Evolutionary conservation across 2,113 vertebrate species (phyloP), one percentile per base, ranked within the genome.

Genomic region (Pagrus major): DNA sequence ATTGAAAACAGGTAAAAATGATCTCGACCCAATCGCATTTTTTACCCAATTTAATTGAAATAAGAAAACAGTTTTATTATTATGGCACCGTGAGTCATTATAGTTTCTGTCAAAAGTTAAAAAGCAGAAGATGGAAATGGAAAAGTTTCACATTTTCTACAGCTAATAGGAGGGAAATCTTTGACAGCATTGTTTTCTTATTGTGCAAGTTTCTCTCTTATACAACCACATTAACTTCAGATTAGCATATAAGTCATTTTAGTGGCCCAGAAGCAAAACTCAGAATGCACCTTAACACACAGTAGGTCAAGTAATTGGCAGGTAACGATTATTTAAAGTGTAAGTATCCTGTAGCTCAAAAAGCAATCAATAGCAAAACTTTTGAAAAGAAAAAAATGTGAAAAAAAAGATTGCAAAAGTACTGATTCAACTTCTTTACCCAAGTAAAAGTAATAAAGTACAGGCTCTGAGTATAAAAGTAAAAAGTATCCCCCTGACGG

Each of bases 1-100:
- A 86, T 21, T 69, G 46, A 81, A 65, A 76, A 58, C 9, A 29
- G 33, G 6, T 51, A 0, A 75, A n/a, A 23, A 64, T 41, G 9
- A 51, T 73, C 6, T 35, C 1, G 7, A 76, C 29, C 58, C 15
- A 42, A 58, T 33, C 51, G n/a, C 25, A 14, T 20, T 25, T 33
- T 3, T n/a, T 9, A 27, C 9, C 3, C 6, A 12, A 49, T 59
- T 41, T 10, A 63, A 44, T 56, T 29, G 27, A 63, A 74, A 58
- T 49, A 31, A 52, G 25, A 49, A 15, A 69, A 35, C 6, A 6
- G 16, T 70, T 56, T 46, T 66, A 54, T 31, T 29, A 27, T 15
- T 6, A n/a, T n/a, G 31, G 6, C 18, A 18, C 12, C 35, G 33
- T 25, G 23, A 31, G 23, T 9, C 25, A 14, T 70, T 7, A 39